Base-by-base conservation (phyloP, 2,113 vertebrate species). In the Crocuta crocuta region DNA sequence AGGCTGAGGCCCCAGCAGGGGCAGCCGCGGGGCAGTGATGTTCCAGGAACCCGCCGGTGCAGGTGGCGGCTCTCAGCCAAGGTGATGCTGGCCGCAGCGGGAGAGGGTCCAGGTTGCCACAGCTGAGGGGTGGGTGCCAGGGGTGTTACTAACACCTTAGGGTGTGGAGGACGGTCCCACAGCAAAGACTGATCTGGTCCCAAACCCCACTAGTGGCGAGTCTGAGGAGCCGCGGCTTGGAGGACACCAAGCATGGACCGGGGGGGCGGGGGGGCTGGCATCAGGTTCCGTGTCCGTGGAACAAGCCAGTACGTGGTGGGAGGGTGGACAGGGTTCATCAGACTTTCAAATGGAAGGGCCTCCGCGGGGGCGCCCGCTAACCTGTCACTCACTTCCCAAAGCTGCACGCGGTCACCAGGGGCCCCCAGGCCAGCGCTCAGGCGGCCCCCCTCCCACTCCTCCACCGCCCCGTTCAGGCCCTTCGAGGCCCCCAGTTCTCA, bases 131-230 rank as follows among this genome's bases (percentile, higher is more conserved):
- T 1, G 5, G 45, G 7, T 11, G 39, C 50, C 45, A 45, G 5
- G 45, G 45, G 39, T 4, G 19, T 28, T 9, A 3, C 5, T 2
- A 19, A 39, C 39, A 43, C 5, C 74, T 79, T 1, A 10, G 82
- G 2, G 17, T 0, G 0, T 5, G 4, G 11, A 21, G 73, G 33
- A n/a, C 1, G 0, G 13, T 48, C 39, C 81, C n/a, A 5, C n/a
- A 7, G 4, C 24, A 10, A 13, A 43, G 43, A n/a, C 24, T 0
- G 4, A 13, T 3, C 6, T 0, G 31, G 24, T 31, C 83, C 76
- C 24, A 63, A 4, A 11, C 1, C 26, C 26, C 87, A 50, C 7
- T 0, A 1, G 23, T 0, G 17, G 35, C 10, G 0, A 80, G 9
- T 19, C 10, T 19, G 28, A 31, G 66, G 73, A 1, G 31, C 28